Percentiles rank a stretch among this genome's conserved stretches.
Evolutionary conservation across 2,888 invertebrate genomes (phyloP).

Genomic region (Seira sanloemensis): DNA sequence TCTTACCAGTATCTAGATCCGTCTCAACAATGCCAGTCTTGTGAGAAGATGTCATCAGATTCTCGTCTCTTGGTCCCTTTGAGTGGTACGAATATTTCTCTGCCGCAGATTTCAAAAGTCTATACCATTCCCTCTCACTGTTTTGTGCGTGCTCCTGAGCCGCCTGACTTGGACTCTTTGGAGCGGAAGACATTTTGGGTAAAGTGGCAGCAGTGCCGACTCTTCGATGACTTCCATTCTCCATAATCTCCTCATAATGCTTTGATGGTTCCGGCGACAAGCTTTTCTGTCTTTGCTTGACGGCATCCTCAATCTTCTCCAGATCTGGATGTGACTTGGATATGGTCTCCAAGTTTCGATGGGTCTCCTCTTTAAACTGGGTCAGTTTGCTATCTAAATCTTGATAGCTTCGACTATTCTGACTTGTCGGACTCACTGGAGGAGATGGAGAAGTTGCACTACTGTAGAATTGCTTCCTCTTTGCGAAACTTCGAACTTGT

Average conservation of each 20-base stretch:
- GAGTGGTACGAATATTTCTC: slow-evolving; percentile 71
- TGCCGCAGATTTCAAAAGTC: slow-evolving; percentile 71
- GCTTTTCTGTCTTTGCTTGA: slow-evolving; percentile 62
- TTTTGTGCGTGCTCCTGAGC: slow-evolving; percentile 61
- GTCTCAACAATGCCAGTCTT: slow-evolving; percentile 73
- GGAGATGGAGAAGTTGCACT: slow-evolving; percentile 54
- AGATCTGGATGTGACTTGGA: slow-evolving; percentile 73
- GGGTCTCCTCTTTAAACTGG: slow-evolving; percentile 71
- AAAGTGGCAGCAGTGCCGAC: slow-evolving; percentile 21
- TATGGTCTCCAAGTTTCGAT: slow-evolving; percentile 66
- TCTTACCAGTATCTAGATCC: slow-evolving; percentile 73
- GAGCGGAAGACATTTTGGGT: slow-evolving; percentile 37
- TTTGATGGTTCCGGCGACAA: slow-evolving; percentile 63
- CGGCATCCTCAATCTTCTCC: slow-evolving; percentile 71
- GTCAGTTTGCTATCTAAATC: slow-evolving; percentile 69
- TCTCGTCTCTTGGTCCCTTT: slow-evolving; percentile 60
- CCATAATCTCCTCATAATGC: slow-evolving; percentile 25
- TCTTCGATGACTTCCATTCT: slow-evolving; percentile 2
- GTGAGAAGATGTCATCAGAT: slow-evolving; percentile 28
- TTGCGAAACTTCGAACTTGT: slow-evolving; percentile 70
- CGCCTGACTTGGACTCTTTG: slow-evolving; percentile 31
- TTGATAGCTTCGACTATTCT: slow-evolving; percentile 56
- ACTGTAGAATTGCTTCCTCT: slow-evolving; percentile 70
- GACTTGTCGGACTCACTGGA: slow-evolving; percentile 50
- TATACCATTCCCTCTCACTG: slow-evolving; percentile 73